Evolutionary conservation across 2,113 vertebrate genomes (phyloP).

Genomic region (Pipa parva): DNA sequence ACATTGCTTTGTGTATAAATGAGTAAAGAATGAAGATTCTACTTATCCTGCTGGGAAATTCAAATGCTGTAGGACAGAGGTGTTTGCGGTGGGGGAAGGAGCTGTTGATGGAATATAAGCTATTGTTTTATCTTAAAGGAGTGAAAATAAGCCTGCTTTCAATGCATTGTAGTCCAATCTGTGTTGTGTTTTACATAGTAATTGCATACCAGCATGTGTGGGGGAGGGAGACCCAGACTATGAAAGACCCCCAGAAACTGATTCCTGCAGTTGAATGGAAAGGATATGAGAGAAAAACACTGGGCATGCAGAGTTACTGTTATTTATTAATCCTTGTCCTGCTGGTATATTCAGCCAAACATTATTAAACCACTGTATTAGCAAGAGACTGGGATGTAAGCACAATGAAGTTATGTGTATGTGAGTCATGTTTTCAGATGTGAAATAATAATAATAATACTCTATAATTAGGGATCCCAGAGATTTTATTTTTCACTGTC

Average conservation of each 20-base stretch:
- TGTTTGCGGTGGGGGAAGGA: conserved; percentile 18
- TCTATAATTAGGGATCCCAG: too few species aligned
- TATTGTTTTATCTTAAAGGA: conserved; percentile 47
- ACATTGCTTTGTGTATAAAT: conserved; percentile 38
- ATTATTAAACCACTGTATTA: not conserved
- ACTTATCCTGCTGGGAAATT: conserved; percentile 32
- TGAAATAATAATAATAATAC: too few species aligned
- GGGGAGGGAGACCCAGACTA: conserved; percentile 1
- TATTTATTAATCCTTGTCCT: not conserved
- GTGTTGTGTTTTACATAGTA: conserved; percentile 40
- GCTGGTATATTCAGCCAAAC: not conserved
- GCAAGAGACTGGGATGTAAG: too few species aligned
- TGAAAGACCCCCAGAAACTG: conserved; percentile 12
- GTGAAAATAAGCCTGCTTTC: conserved; percentile 39
- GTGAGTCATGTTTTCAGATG: too few species aligned
- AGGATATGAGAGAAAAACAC: not conserved
- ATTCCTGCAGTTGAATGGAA: conserved; percentile 28
- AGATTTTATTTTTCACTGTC: too few species aligned
- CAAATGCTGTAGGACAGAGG: conserved; percentile 31
- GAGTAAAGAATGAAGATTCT: conserved; percentile 23
- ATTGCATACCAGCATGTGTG: conserved; percentile 3
- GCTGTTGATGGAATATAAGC: conserved; percentile 20
- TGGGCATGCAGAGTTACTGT: not conserved
- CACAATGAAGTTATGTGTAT: too few species aligned
- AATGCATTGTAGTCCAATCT: conserved; percentile 37